Percentiles rank a stretch among this genome's conserved stretches.
These are phyloP conservation scores for Phallusia fumigata DNA, from an alignment of 23 tunicate genomes.

Conservation along the genomic window DNA sequence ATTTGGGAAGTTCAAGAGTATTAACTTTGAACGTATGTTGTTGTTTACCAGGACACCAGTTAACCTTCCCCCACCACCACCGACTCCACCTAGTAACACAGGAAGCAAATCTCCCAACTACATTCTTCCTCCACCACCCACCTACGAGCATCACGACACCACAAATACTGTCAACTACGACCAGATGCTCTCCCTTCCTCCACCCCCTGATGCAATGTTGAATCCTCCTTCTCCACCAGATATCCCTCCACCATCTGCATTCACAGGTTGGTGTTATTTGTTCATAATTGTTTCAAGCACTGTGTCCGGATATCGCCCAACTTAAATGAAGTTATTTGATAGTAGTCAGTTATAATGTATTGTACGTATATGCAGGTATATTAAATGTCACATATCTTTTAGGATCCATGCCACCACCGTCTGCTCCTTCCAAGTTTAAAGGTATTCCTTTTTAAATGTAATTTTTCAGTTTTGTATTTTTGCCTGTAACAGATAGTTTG, in stretches of 20 bases:
- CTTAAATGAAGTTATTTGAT: no score
- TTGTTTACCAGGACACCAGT: background rate
- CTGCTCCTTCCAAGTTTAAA: constrained; percentile 5
- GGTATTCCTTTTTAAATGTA: background rate
- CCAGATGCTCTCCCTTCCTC: constrained; percentile 53
- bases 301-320: no score
- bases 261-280: constrained; percentile 3
- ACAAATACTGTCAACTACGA: constrained; percentile 13
- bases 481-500: background rate
- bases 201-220: constrained; percentile 72
- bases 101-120: constrained; percentile 16
- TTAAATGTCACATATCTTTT: no score
- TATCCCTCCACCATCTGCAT: constrained; percentile 19
- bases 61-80: constrained; percentile 67
- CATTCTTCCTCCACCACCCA: constrained; percentile 75
- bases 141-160: constrained; percentile 14
- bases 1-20: no score
- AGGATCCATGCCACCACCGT: background rate
- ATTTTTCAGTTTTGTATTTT: background rate
- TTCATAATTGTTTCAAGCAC: no score
- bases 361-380: no score
- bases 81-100: constrained; percentile 34
- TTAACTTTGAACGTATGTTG: no score
- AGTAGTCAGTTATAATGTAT: no score
- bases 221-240: background rate